phyloP scores from a whole-genome alignment of 2,888 invertebrate genomes.

The Rotaria magnacalcarata region DNA sequence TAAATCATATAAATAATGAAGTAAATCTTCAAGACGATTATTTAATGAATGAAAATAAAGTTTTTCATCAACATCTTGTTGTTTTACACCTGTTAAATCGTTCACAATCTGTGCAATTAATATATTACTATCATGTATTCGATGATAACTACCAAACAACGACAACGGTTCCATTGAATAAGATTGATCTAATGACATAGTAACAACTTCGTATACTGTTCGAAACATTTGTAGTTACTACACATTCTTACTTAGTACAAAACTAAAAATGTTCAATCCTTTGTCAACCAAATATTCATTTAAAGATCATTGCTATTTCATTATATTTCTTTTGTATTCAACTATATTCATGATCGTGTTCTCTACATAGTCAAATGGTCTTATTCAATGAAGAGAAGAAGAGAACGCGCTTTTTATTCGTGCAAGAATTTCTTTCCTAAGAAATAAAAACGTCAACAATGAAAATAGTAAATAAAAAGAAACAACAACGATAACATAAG shows the following conservation, averaged over 20 bases:
- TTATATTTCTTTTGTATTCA: neutral
- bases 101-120: neutral
- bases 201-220: neutral
- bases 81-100: neutral
- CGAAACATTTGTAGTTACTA: neutral
- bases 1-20: neutral
- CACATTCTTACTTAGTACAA: neutral
- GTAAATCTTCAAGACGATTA: slow-evolving; percentile 21
- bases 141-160: neutral
- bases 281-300: neutral
- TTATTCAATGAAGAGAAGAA: neutral
- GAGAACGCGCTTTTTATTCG: neutral
- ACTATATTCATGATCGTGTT: neutral
- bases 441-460: neutral
- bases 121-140: neutral
- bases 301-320: neutral
- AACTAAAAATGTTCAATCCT: neutral
- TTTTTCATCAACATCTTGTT: neutral
- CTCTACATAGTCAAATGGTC: neutral
- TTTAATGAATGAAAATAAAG: slow-evolving; percentile 10
- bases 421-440: neutral
- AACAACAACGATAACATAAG: neutral
- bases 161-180: neutral
- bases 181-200: slow-evolving; percentile 7
- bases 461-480: neutral